Base-by-base conservation (phyloP, 2,888 invertebrate genomes). In the Tenthredo mesomela region DNA sequence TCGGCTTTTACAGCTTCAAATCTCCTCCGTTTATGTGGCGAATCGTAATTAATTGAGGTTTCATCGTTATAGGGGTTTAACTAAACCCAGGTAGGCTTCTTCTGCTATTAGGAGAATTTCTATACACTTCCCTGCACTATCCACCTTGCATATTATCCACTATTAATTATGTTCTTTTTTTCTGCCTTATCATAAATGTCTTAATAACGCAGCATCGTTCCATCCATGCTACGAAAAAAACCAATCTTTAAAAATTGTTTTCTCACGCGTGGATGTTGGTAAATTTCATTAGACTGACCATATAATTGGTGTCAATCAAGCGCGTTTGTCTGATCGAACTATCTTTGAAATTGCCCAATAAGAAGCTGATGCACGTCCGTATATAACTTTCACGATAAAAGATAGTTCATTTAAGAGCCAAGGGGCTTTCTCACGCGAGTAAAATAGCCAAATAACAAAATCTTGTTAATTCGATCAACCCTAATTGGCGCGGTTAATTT, bases 231-330 rank as follows among this genome's bases (percentile, higher is more conserved):
- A n/a, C 4, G 3, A 10, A 43, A 71, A 71, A 18, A 43, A 21
- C n/a, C 71, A 71, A 71, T 71, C 40, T 43, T 71, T 7, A n/a
- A 21, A 71, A 37, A 71, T 40, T 40, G 21, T 71, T 71, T n/a
- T 40, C 71, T 43, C 71, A 71, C 71, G 71, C 40, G 21, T 6
- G 5, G 40, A n/a, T 9, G 18, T 71, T 21, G 71, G 71, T 40
- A 71, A 18, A 37, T 67, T 67, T 40, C 10, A 18, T 40, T 18
- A 37, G n/a, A 37, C 40, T 43, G 1, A 21, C 71, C 18, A n/a
- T 15, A 71, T 71, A 40, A 71, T 71, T 71, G 71, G 71, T 71
- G 40, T 71, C 71, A 71, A 71, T 71, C 71, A 71, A 71, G 29
- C 67, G 67, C 25, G 61, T 25, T 61, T 33, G 25, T 33, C 25